Percentiles rank a stretch among this genome's conserved stretches.
Evolutionary conservation across 2,888 invertebrate genomes (phyloP).

Genomic region (Eristalinus aeneus): DNA sequence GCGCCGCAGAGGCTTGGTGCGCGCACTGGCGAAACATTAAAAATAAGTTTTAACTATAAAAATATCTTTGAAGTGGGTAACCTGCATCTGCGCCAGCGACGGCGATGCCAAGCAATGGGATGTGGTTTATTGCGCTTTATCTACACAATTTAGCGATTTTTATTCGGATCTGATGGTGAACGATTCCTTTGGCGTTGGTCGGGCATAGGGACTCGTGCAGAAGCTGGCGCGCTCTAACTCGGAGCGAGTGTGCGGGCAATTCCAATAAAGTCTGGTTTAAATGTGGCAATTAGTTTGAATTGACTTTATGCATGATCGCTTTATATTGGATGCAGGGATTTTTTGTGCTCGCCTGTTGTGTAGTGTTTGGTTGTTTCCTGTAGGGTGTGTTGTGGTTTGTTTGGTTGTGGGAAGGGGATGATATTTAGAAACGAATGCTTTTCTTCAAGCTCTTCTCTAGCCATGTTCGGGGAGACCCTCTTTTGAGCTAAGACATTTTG

Average conservation of each 20-base stretch:
- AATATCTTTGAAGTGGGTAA: conserved; percentile 46
- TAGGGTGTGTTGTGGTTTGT: conserved; percentile 17
- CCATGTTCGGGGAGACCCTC: too few relatives aligned
- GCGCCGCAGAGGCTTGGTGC: not conserved
- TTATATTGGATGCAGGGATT: conserved; percentile 55
- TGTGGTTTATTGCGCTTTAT: conserved; percentile 68
- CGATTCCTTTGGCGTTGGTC: conserved; percentile 37
- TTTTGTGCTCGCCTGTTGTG: not conserved
- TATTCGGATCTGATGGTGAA: conserved; percentile 40
- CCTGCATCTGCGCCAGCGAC: conserved; percentile 38
- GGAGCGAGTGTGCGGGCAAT: conserved; percentile 41
- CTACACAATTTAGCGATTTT: conserved; percentile 65
- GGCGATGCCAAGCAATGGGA: conserved; percentile 55
- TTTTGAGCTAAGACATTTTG: too few relatives aligned
- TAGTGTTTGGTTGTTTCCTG: not conserved
- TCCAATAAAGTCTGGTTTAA: conserved; percentile 70
- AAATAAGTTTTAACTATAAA: conserved; percentile 42
- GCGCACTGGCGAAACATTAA: not conserved
- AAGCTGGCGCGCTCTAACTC: not conserved
- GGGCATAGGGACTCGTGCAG: conserved; percentile 5
- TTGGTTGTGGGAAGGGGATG: not conserved
- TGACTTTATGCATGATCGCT: conserved; percentile 69
- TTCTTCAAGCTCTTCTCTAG: too few relatives aligned
- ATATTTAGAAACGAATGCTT: too few relatives aligned
- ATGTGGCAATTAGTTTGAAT: conserved; percentile 71